phyloP scores from a whole-genome alignment of 2,797 vertebrate genomes.

The Sandelia bainsii region DNA sequence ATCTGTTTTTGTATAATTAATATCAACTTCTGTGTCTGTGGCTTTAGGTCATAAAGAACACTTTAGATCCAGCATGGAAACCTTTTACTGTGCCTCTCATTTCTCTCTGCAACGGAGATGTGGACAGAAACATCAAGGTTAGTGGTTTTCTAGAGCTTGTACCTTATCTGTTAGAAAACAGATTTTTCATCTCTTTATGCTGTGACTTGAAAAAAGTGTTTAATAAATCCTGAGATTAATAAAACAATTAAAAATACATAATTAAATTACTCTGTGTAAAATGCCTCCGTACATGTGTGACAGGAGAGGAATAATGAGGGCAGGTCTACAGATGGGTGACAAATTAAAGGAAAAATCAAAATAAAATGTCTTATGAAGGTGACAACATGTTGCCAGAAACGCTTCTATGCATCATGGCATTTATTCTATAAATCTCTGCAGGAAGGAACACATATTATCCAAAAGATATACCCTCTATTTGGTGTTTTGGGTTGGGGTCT shows the following conservation, averaged over 20 bases:
- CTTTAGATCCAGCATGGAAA: slow-evolving; percentile 96
- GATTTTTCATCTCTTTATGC: background rate
- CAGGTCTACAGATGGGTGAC: background rate
- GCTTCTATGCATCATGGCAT: too few species aligned
- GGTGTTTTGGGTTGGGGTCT: too few species aligned
- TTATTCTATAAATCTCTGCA: too few species aligned
- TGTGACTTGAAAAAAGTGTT: background rate
- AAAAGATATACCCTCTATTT: too few species aligned
- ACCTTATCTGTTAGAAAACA: background rate
- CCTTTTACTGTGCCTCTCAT: slow-evolving; percentile 94
- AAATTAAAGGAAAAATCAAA: too few species aligned
- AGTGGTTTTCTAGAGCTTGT: slow-evolving; percentile 1
- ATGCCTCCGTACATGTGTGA: background rate
- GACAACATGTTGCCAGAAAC: too few species aligned
- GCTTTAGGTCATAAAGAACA: slow-evolving; percentile 96
- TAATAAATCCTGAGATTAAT: background rate
- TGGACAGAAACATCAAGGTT: slow-evolving; percentile 95
- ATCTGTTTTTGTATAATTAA: slow-evolving; percentile 6
- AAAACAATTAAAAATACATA: background rate
- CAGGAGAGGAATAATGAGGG: background rate
- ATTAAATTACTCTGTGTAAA: background rate
- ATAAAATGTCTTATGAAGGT: too few species aligned
- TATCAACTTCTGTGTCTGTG: slow-evolving; percentile 43
- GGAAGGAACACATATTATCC: too few species aligned
- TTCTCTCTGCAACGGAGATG: slow-evolving; percentile 95